Percentiles rank a stretch among this genome's conserved stretches.
Evolutionary conservation across 2,797 vertebrate species (phyloP).

Genomic region (Nyctibius grandis): DNA sequence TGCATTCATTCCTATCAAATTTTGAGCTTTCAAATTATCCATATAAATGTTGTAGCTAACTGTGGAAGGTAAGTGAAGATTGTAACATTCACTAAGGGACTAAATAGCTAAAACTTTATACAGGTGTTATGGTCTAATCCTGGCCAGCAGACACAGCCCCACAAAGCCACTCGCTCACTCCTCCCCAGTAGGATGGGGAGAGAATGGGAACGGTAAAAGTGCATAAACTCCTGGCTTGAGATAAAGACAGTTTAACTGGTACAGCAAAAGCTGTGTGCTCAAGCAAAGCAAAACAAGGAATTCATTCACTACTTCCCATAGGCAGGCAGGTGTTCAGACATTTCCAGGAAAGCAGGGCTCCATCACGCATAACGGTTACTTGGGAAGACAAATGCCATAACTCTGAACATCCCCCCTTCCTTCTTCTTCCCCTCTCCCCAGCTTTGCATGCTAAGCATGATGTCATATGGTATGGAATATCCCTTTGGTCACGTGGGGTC

Average conservation of each 20-base stretch:
- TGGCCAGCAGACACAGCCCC: background rate
- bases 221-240: background rate
- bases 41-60: background rate
- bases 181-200: background rate
- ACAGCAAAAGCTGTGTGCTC: fast-evolving
- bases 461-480: background rate
- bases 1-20: background rate
- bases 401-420: fast-evolving
- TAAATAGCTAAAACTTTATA: background rate
- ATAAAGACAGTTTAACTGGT: background rate
- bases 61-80: background rate
- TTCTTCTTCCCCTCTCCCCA: background rate
- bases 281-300: background rate
- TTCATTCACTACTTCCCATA: background rate
- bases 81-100: background rate
- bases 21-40: background rate
- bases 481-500: background rate
- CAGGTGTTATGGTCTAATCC: background rate
- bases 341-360: background rate
- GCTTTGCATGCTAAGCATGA: background rate
- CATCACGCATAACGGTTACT: fast-evolving
- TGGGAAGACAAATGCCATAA: background rate
- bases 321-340: background rate
- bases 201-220: background rate
- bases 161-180: fast-evolving